Evolutionary conservation across 1,140 invertebrate genomes (phyloP), one percentile per base, ranked within the genome.

Genomic region (Micrasema minimum): DNA sequence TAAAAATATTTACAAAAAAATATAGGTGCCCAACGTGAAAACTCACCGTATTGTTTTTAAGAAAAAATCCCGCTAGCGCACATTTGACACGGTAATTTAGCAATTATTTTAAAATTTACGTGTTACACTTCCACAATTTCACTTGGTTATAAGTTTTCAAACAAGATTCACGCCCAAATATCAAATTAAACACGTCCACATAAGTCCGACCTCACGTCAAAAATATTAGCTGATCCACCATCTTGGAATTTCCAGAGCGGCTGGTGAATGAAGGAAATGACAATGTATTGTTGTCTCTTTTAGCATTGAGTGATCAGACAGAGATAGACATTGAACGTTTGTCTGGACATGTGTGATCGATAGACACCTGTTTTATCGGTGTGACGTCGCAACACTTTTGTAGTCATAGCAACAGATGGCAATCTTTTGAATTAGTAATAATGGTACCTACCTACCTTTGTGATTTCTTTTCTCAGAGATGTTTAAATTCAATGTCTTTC

Each of bases 41-140:
- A 59, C 55, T 59, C 35, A 59, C 55, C 55, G 26, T 18, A 53
- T n/a, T 59, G 55, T 59, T 59, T 59, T 59, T 38, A 59, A 11
- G 16, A n/a, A 59, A 59, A 59, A 59, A 59, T 59, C 55, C 55
- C 10, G 6, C 38, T 59, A 59, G 10, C 26, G 35, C 55, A 22
- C 26, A 59, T 31, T 18, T 26, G 35, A 59, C 31, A 38, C 35
- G 14, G 35, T 10, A 59, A 59, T 38, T 38, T 59, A 26, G 20
- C 1, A 14, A 2, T 9, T 14, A 37, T 59, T 18, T 18, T n/a
- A 10, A 9, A n/a, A 59, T 10, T 9, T 14, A 22, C 35, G 55
- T 6, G 7, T 9, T 5, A 38, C 55, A 16, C 11, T 11, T 59
- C 0, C 55, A 59, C 35, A 20, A 59, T 59, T 59, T 59, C 35